Conservation (phyloP, 2,113 vertebrate genomes). For the Gulo gulo region DNA sequence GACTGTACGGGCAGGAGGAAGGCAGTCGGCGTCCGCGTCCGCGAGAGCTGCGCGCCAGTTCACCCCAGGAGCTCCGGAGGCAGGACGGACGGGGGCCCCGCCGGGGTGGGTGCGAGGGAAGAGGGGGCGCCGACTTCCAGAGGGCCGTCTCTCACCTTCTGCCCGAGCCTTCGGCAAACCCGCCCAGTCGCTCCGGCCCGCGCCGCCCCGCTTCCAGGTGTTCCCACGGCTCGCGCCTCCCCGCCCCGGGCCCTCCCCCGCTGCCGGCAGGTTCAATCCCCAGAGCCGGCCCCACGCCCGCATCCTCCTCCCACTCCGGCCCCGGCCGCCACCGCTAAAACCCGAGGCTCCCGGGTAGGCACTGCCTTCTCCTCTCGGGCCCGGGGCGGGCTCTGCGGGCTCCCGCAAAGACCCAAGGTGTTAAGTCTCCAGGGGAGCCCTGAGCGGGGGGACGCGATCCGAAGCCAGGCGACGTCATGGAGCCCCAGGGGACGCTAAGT, state of each 20-base stretch:
- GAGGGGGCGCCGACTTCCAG: neutral
- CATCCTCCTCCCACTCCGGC: constrained; percentile 17
- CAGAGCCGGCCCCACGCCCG: neutral
- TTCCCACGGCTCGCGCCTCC: neutral
- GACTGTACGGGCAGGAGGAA: neutral
- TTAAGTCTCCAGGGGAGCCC: neutral
- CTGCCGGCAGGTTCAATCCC: neutral
- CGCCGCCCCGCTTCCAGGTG: neutral
- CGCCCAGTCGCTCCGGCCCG: neutral
- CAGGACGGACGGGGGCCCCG: neutral
- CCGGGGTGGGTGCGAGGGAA: neutral
- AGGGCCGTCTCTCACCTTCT: neutral
- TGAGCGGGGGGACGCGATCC: rapidly evolving
- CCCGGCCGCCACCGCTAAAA: neutral
- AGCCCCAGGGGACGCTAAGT: neutral
- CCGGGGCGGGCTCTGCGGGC: neutral
- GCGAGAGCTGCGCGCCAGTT: neutral
- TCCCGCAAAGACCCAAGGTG: neutral
- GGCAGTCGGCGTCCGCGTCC: neutral
- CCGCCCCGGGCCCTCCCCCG: constrained; percentile 3
- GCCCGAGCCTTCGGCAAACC: neutral
- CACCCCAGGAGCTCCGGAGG: neutral
- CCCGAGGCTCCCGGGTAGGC: neutral
- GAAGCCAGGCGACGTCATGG: constrained; percentile 21
- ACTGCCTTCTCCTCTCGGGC: neutral